Evolutionary conservation across 2,888 invertebrate species (phyloP).

Genomic region (Melieria omissa): DNA sequence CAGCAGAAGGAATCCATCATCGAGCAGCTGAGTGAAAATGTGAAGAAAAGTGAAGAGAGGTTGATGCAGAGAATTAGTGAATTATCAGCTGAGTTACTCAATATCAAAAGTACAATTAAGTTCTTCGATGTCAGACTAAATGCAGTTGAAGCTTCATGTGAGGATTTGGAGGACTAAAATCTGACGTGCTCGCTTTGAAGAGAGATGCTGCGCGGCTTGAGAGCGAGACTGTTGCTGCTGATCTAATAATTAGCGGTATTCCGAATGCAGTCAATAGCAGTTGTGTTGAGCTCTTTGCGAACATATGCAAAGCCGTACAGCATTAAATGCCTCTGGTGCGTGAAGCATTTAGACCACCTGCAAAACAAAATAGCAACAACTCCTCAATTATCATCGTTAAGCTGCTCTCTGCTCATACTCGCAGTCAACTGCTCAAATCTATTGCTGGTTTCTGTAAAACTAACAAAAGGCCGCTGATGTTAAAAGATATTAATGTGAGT

Average conservation of each 20-base stretch:
- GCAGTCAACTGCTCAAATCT: background rate
- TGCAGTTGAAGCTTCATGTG: constrained; percentile 1
- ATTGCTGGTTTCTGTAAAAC: constrained; percentile 1
- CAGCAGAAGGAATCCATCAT: too few species aligned
- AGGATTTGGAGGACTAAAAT: background rate
- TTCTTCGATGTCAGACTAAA: background rate
- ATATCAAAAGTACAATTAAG: constrained; percentile 4
- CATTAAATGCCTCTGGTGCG: background rate
- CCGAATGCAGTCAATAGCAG: background rate
- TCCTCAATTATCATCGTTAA: background rate
- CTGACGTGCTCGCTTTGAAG: background rate
- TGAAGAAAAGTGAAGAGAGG: too few species aligned
- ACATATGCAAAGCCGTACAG: too few species aligned
- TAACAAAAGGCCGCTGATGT: background rate
- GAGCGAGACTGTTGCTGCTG: background rate
- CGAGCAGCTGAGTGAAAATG: too few species aligned
- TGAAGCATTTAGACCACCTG: background rate
- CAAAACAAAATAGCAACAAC: too few species aligned
- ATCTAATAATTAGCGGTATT: background rate
- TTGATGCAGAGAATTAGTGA: too few species aligned
- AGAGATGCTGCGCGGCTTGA: background rate
- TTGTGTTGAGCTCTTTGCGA: background rate
- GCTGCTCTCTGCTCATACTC: background rate
- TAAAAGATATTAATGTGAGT: too few species aligned
- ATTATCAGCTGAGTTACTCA: too few species aligned